Conservation (phyloP, 1,140 invertebrate genomes). For the Drosophila pseudoobscura region DNA sequence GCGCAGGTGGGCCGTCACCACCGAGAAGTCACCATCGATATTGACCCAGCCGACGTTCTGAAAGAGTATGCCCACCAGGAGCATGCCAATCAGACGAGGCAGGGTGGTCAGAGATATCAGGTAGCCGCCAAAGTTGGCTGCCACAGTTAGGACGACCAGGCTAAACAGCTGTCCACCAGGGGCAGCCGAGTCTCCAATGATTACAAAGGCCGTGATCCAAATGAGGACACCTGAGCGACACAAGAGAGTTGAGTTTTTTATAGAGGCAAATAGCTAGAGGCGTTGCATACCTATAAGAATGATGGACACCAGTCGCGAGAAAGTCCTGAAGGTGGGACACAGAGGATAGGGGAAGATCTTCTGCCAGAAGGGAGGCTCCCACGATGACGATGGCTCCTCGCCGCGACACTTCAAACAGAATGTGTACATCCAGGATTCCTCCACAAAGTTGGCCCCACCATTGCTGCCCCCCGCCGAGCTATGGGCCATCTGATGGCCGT, state of each 20-base stretch:
- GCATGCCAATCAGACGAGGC: conserved; percentile 94
- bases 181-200: conserved; percentile 90
- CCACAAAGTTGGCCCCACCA: conserved; percentile 61
- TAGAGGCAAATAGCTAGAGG: no score
- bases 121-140: conserved; percentile 92
- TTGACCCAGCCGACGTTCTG: conserved; percentile 90
- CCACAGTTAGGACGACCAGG: conserved; percentile 89
- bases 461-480: conserved; percentile 39
- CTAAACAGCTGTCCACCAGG: conserved; percentile 91
- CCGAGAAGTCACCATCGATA: conserved; percentile 86
- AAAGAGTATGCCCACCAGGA: conserved; percentile 91
- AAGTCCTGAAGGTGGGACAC: conserved; percentile 91
- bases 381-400: conserved; percentile 87
- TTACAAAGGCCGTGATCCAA: conserved; percentile 89
- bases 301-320: conserved; percentile 88
- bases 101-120: conserved; percentile 89
- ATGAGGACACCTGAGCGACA: conserved; percentile 85
- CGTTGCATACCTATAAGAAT: conserved; percentile 86
- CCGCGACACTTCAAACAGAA: conserved; percentile 81
- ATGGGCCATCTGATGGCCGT: conserved; percentile 51
- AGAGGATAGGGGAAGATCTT: conserved; percentile 91
- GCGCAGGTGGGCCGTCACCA: conserved; percentile 88
- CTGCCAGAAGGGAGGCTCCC: conserved; percentile 90
- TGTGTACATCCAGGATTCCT: conserved; percentile 81
- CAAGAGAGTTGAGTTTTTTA: no score